Evolutionary conservation across 2,797 vertebrate genomes (phyloP).

Genomic region (Phoeniculus purpureus): DNA sequence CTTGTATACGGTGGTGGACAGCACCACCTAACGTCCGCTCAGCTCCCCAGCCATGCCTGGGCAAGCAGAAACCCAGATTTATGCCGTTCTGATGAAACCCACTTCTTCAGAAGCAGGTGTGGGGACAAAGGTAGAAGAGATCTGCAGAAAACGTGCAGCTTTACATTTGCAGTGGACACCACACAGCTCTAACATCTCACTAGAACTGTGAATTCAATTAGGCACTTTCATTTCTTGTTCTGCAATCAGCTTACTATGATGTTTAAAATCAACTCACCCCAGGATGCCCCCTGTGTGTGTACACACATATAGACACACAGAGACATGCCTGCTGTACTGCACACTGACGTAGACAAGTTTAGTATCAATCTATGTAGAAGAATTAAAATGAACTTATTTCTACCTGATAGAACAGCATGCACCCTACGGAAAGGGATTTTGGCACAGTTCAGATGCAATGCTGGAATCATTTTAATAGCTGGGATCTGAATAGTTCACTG

Average conservation of each 20-base stretch:
- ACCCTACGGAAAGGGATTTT: slow-evolving; percentile 27
- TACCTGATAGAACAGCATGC: slow-evolving; percentile 69
- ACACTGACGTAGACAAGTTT: background rate
- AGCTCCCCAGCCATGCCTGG: accelerated
- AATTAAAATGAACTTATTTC: slow-evolving; percentile 59
- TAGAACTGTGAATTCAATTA: background rate
- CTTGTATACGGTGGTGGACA: background rate
- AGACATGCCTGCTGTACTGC: background rate
- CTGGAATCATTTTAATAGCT: slow-evolving; percentile 71
- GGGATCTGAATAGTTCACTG: background rate
- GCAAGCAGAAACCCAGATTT: background rate
- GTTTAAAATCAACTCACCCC: background rate
- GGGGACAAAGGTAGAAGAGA: background rate
- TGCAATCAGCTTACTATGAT: background rate
- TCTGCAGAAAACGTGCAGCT: accelerated
- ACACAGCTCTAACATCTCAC: accelerated
- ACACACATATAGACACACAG: background rate
- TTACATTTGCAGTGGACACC: background rate
- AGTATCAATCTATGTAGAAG: slow-evolving; percentile 32
- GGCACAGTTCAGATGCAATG: slow-evolving; percentile 73
- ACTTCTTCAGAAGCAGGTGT: accelerated
- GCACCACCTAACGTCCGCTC: slow-evolving; percentile 41
- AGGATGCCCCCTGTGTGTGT: background rate
- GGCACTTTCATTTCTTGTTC: slow-evolving; percentile 39
- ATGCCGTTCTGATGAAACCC: accelerated